Conservation (phyloP, 2,797 vertebrate genomes). For the Chiroxiphia lanceolata region DNA sequence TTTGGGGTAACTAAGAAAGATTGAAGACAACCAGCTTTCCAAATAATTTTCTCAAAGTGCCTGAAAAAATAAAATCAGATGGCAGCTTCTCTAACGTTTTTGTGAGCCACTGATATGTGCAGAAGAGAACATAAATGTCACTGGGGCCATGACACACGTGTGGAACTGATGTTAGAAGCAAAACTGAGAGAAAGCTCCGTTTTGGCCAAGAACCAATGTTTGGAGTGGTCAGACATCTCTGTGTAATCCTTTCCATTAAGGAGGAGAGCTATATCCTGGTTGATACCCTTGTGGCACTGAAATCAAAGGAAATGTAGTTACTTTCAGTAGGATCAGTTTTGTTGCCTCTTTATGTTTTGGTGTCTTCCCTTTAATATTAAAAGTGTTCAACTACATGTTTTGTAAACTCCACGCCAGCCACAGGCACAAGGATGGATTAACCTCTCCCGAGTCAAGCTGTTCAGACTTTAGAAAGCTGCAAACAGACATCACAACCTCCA, state of each 20-base stretch:
- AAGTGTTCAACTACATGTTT: background rate
- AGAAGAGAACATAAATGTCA: background rate
- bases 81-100: background rate
- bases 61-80: background rate
- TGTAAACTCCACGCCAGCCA: background rate
- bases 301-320: background rate
- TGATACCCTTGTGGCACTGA: background rate
- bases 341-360: background rate
- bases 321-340: background rate
- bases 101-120: background rate
- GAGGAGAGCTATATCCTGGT: background rate
- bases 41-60: background rate
- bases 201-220: background rate
- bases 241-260: background rate
- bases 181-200: background rate
- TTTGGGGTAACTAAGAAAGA: background rate
- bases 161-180: background rate
- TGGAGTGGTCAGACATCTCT: background rate
- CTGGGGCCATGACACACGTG: background rate
- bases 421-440: background rate
- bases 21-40: background rate
- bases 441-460: background rate
- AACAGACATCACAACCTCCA: constrained; percentile 4
- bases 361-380: background rate
- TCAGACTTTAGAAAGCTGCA: background rate